A percentile compares a stretch with the other conserved stretches of the same genome.
Conservation (phyloP, 2,113 vertebrate species). For the Rattus rattus region DNA sequence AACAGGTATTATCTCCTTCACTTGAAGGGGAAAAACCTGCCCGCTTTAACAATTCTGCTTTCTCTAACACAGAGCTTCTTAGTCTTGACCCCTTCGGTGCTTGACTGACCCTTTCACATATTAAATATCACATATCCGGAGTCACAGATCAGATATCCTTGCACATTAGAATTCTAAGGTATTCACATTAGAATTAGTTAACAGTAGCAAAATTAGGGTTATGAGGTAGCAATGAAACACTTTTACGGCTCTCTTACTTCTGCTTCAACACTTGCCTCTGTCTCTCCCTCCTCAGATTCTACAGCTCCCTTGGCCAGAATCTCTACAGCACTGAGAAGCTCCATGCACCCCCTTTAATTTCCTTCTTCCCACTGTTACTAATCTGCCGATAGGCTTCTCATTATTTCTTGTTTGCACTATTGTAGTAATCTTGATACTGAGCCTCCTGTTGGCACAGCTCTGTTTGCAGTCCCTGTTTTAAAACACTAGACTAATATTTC, state of each 20-base stretch:
- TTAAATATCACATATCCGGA: too few species aligned
- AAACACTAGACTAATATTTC: background rate
- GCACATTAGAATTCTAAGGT: too few species aligned
- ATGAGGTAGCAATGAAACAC: background rate
- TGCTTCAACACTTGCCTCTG: background rate
- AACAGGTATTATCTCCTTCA: too few species aligned
- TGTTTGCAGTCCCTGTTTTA: background rate
- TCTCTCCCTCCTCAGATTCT: background rate
- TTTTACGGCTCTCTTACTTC: too few species aligned
- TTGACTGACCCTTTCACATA: too few species aligned
- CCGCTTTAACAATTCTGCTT: too few species aligned
- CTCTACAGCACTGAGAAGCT: background rate
- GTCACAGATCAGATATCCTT: background rate
- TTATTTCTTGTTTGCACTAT: background rate
- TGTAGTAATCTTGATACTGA: background rate
- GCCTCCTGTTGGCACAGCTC: background rate
- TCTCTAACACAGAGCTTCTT: too few species aligned
- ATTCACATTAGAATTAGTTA: background rate
- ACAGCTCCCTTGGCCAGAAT: background rate
- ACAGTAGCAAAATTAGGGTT: background rate
- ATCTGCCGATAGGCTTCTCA: background rate
- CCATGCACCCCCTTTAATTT: conserved; percentile 11
- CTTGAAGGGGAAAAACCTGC: too few species aligned
- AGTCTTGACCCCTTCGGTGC: too few species aligned
- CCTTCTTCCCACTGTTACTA: background rate